Conservation (phyloP, 2,888 invertebrate genomes). For the Gymnocheta viridis region DNA sequence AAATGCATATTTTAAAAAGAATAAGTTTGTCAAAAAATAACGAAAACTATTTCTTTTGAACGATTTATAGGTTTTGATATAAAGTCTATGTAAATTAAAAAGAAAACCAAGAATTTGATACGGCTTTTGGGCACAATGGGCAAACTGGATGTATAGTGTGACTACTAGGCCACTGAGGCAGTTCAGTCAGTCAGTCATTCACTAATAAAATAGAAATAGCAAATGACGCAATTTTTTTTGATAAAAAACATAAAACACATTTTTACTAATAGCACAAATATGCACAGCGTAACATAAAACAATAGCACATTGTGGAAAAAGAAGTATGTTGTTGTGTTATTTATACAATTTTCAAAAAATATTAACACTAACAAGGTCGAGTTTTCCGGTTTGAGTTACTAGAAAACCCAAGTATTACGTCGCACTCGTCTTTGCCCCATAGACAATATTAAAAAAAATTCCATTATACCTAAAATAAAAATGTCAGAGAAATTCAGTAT, state of each 20-base stretch:
- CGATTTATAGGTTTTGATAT: conserved; percentile 71
- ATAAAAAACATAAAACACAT: conserved; percentile 15
- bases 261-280: conserved; percentile 30
- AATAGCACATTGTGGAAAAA: background rate
- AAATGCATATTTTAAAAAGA: conserved; percentile 72
- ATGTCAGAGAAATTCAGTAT: no score
- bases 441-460: no score
- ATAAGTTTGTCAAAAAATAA: background rate
- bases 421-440: no score
- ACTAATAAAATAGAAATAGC: conserved; percentile 26
- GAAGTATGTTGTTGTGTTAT: no score
- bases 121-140: conserved; percentile 29
- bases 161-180: conserved; percentile 12
- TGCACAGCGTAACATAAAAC: background rate
- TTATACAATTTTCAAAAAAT: no score
- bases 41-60: conserved; percentile 62
- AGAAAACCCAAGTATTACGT: no score
- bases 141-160: background rate
- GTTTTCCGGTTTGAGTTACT: no score
- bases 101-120: conserved; percentile 26
- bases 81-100: conserved; percentile 61
- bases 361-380: no score
- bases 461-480: no score
- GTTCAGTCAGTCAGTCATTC: conserved; percentile 34
- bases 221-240: conserved; percentile 50